A percentile compares a stretch with the other conserved stretches of the same genome.
Conservation (phyloP, 1,140 invertebrate genomes). For the Arion vulgaris region DNA sequence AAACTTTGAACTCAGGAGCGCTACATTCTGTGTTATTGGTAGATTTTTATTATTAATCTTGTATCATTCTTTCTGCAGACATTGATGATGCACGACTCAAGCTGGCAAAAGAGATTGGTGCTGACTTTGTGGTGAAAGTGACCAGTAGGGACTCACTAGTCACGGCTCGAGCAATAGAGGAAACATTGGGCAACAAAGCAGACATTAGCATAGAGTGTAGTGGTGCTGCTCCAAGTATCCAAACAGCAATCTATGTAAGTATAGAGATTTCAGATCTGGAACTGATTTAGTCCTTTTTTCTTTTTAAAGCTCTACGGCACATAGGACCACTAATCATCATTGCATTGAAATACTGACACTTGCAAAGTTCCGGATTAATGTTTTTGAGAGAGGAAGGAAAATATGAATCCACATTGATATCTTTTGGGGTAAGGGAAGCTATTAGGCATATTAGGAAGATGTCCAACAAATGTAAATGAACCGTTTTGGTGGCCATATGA, state of each 20-base stretch:
- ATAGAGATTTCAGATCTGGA: not conserved
- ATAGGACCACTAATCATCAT: not conserved
- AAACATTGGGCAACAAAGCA: conserved; percentile 80
- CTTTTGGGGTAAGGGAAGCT: too few relatives aligned
- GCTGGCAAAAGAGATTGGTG: conserved; percentile 87
- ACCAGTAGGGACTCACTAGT: conserved; percentile 72
- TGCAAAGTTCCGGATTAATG: too few relatives aligned
- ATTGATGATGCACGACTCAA: conserved; percentile 83
- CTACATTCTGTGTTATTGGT: too few relatives aligned
- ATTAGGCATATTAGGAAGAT: too few relatives aligned
- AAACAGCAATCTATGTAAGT: conserved; percentile 83
- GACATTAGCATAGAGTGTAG: conserved; percentile 90
- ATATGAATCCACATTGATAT: too few relatives aligned
- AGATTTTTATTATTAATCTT: too few relatives aligned
- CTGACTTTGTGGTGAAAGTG: conserved; percentile 79
- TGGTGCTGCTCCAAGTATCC: conserved; percentile 85
- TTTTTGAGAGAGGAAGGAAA: too few relatives aligned
- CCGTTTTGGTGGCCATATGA: too few relatives aligned
- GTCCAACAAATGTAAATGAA: too few relatives aligned
- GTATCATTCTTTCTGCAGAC: conserved; percentile 76
- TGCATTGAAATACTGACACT: too few relatives aligned
- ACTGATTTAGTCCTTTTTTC: not conserved
- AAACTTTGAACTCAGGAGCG: too few relatives aligned
- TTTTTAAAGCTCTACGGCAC: not conserved
- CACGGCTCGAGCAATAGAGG: conserved; percentile 78